Percentiles rank a stretch among this genome's conserved stretches.
phyloP scores from a whole-genome alignment of 2,113 vertebrate species.

The Thalassoma bifasciatum region DNA sequence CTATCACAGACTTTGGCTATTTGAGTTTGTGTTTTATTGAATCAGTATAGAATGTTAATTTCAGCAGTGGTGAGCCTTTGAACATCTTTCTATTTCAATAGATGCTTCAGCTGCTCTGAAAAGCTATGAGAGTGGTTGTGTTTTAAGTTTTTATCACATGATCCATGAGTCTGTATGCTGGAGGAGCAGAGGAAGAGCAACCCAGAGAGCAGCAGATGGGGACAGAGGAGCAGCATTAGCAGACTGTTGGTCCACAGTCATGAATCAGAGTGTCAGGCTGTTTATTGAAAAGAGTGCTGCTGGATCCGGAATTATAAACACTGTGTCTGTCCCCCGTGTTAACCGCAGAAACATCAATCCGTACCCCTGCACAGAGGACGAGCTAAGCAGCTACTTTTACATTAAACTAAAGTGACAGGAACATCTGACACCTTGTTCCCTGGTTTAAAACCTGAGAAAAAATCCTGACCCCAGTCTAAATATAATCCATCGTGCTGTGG shows the following conservation, averaged over 20 bases:
- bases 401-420: constrained; percentile 46
- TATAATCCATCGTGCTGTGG: too few species aligned
- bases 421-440: neutral
- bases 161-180: too few species aligned
- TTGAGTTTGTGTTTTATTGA: too few species aligned
- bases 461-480: too few species aligned
- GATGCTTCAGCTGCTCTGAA: too few species aligned
- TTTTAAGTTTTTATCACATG: too few species aligned
- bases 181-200: neutral
- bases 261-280: constrained; percentile 72
- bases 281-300: constrained; percentile 75
- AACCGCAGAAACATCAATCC: constrained; percentile 54
- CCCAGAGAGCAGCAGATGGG: neutral
- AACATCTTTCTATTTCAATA: too few species aligned
- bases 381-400: constrained; percentile 29
- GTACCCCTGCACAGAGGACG: constrained; percentile 38
- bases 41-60: too few species aligned
- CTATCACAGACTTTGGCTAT: too few species aligned
- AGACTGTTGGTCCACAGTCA: neutral
- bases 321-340: constrained; percentile 59
- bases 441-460: too few species aligned
- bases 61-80: too few species aligned
- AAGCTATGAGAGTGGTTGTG: too few species aligned
- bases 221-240: neutral
- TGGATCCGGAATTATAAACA: constrained; percentile 71